Conservation (phyloP, 2,888 invertebrate species). For the Hanleya hanleyi region DNA sequence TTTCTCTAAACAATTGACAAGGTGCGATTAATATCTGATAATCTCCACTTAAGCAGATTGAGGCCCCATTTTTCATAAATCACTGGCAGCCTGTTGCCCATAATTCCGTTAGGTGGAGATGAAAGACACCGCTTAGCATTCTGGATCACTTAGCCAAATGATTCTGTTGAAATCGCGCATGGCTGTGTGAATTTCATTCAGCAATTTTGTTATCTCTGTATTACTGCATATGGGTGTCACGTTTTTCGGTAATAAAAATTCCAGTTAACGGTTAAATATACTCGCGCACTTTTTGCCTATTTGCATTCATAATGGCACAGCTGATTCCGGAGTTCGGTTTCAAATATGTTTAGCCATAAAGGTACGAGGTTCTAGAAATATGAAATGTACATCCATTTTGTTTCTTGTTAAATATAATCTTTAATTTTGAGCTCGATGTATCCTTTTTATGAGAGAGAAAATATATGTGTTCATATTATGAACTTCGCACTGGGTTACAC, state of each 20-base stretch:
- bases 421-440: no score
- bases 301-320: no score
- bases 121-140: neutral
- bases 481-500: no score
- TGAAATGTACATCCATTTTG: no score
- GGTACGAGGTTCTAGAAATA: no score
- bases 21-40: neutral
- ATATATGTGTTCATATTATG: no score
- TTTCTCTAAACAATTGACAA: neutral
- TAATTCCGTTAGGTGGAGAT: neutral
- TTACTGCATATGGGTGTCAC: neutral
- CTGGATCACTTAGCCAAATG: neutral
- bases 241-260: neutral
- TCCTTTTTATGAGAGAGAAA: no score
- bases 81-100: neutral
- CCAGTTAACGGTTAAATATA: no score
- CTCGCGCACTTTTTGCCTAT: no score
- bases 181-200: neutral
- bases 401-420: no score
- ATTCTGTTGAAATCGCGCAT: neutral
- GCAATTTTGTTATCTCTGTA: neutral
- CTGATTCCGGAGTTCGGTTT: no score
- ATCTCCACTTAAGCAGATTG: neutral
- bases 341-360: no score
- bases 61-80: neutral